Base-by-base conservation (phyloP, 1,140 invertebrate species). In the Drosophila watanabei region DNA sequence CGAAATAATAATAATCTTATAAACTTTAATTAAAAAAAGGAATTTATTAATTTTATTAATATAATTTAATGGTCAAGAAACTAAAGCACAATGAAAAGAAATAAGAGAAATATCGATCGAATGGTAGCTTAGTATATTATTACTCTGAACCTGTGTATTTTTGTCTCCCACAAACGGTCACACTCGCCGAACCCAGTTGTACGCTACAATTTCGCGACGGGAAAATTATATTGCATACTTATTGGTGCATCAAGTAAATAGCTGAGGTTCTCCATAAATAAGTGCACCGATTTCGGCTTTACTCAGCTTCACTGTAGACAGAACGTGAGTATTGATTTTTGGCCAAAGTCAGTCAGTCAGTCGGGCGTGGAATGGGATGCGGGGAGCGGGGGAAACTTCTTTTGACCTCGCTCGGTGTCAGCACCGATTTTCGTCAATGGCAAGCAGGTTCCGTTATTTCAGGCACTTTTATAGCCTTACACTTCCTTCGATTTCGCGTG, bases 391-490 rank as follows among this genome's bases (percentile, higher is more conserved):
- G 52, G 54, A 4, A 13, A 32, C 57, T 68, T 39, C 45, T 20
- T 57, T 33, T 84, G 85, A 90, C 85, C 85, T 88, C 87, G 85
- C 82, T 88, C 63, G 78, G 62, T 88, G 85, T 89, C 85, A 88
- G 70, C 85, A 71, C 41, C 52, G 63, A 85, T 85, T 85, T 85
- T 89, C 65, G 78, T 85, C 84, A 89, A 85, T 84, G 85, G 75
- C 57, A 52, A 65, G 75, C 57, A 61, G 75, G 45, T 73, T 66
- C 48, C 39, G 43, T 57, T 43, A 43, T 59, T 60, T 43, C 18
- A n/a, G 37, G 20, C 57, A 45, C 39, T 35, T 62, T 65, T 62
- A 65, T 62, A 35, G 33, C 39, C 60, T 79, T 79, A 57, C 46
- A 16, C 68, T 51, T 48, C 32, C 39, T 61, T 59, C 58, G 33